Percentiles rank a stretch among this genome's conserved stretches.
Evolutionary conservation across 2,797 vertebrate genomes (phyloP).

Genomic region (Hippopotamyrus pictus): DNA sequence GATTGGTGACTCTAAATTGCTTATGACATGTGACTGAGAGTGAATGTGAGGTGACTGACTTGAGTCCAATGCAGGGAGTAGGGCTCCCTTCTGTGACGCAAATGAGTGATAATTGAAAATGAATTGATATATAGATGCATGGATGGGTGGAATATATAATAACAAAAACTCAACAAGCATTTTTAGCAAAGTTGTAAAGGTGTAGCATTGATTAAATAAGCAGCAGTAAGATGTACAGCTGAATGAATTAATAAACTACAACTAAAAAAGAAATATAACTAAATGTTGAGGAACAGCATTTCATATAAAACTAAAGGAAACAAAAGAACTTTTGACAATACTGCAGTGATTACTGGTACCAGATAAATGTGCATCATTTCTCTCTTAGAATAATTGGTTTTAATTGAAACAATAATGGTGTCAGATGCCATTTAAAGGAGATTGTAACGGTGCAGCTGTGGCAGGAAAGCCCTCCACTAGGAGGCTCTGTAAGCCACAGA

Average conservation of each 20-base stretch:
- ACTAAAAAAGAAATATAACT: not conserved
- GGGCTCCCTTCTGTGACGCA: not conserved
- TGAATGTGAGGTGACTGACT: not conserved
- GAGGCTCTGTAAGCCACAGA: not conserved
- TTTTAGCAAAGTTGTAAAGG: not conserved
- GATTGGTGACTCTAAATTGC: not conserved
- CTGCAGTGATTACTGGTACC: not conserved
- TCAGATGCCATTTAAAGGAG: not conserved
- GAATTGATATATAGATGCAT: not conserved
- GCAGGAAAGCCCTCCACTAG: not conserved
- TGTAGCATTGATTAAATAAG: not conserved
- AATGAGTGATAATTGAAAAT: not conserved
- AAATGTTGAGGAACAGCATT: not conserved
- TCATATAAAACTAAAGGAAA: not conserved
- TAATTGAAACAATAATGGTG: not conserved
- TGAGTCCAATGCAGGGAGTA: not conserved
- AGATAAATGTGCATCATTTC: not conserved
- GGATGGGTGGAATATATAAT: not conserved
- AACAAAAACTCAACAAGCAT: not conserved
- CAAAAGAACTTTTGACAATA: not conserved
- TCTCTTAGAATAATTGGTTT: not conserved
- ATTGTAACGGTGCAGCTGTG: not conserved
- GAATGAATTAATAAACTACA: not conserved
- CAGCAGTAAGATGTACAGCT: not conserved
- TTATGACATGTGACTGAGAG: not conserved